Evolutionary conservation across 2,113 vertebrate genomes (phyloP).

Genomic region (Periophthalmodon schlosseri): DNA sequence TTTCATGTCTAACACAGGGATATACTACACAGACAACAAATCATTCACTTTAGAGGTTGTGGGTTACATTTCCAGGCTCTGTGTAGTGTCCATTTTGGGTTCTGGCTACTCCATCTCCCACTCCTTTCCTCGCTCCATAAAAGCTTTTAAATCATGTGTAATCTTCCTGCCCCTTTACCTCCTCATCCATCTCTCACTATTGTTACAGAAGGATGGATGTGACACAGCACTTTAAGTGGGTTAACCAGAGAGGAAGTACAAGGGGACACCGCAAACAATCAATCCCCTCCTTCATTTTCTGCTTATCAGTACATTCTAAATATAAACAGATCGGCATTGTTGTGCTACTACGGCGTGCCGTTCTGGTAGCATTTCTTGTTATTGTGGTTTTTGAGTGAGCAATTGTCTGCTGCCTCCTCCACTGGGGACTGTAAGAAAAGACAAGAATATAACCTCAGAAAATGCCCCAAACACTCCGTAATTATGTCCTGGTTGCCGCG

Average conservation of each 20-base stretch:
- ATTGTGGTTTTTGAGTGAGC: conserved; percentile 44
- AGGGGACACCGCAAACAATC: conserved; percentile 65
- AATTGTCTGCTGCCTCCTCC: conserved; percentile 47
- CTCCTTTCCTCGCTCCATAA: neutral
- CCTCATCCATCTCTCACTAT: conserved; percentile 34
- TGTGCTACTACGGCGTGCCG: conserved; percentile 31
- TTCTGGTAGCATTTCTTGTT: conserved; percentile 55
- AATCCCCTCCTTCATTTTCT: conserved; percentile 42
- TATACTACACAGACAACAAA: too few species aligned
- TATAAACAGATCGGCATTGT: conserved; percentile 64
- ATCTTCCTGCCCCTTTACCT: conserved; percentile 16
- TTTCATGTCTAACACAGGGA: too few species aligned
- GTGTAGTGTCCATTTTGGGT: too few species aligned
- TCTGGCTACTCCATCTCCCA: too few species aligned
- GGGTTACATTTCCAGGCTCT: too few species aligned
- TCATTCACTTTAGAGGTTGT: too few species aligned
- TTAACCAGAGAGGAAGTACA: conserved; percentile 64
- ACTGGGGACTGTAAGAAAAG: conserved; percentile 45
- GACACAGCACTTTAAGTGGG: conserved; percentile 63
- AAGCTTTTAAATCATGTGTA: conserved; percentile 14
- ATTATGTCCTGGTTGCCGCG: conserved; percentile 45
- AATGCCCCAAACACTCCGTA: conserved; percentile 54
- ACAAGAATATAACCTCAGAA: conserved; percentile 54
- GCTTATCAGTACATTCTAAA: conserved; percentile 66
- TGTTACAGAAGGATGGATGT: conserved; percentile 66